These are phyloP conservation scores for Drosophila nr. perissopoda DNA, from an alignment of 2,888 invertebrate species.

Conservation along the genomic window DNA sequence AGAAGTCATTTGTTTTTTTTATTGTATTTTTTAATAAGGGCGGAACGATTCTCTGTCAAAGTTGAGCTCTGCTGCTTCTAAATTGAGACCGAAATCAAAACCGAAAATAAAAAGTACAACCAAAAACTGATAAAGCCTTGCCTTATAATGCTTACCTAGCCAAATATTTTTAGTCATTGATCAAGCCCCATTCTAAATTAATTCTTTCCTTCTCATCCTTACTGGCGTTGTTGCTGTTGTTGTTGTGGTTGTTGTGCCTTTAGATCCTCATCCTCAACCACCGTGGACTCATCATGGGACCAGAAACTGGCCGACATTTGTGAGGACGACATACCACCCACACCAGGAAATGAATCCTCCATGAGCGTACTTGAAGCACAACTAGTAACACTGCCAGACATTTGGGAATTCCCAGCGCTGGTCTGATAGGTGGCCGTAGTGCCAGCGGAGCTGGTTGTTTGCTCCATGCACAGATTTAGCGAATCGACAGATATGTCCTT, in stretches of 20 bases:
- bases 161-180: constrained; percentile 69
- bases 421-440: constrained; percentile 94
- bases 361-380: constrained; percentile 94
- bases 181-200: constrained; percentile 59
- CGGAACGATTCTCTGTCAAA: constrained; percentile 58
- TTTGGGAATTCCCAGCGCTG: constrained; percentile 93
- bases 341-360: constrained; percentile 85
- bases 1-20: not conserved
- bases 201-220: constrained; percentile 36
- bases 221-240: constrained; percentile 39
- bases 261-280: constrained; percentile 70
- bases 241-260: constrained; percentile 39
- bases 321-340: constrained; percentile 69
- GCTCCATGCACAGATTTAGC: constrained; percentile 87
- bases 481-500: constrained; percentile 84
- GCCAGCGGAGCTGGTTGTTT: constrained; percentile 90
- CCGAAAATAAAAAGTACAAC: constrained; percentile 55
- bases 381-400: constrained; percentile 94
- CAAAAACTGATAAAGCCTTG: constrained; percentile 64
- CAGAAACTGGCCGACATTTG: constrained; percentile 79
- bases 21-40: constrained; percentile 17
- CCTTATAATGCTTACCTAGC: constrained; percentile 77
- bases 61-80: constrained; percentile 79
- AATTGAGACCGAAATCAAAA: constrained; percentile 49
- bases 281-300: constrained; percentile 80